These are phyloP conservation scores for Andrena trimmerana DNA, from an alignment of 2,888 invertebrate genomes.

Conservation along the genomic window DNA sequence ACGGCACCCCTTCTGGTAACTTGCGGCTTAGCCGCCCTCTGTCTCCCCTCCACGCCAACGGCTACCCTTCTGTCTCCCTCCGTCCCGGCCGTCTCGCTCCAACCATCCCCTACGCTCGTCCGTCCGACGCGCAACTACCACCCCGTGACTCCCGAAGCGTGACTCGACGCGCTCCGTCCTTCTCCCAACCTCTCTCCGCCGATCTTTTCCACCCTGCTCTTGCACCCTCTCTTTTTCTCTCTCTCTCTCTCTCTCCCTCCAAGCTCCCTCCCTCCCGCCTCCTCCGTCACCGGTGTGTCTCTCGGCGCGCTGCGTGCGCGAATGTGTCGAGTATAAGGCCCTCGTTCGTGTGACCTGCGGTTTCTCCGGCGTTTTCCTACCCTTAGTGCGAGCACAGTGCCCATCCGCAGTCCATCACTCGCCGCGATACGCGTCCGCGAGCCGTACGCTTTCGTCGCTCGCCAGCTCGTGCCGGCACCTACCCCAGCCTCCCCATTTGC, in stretches of 20 bases:
- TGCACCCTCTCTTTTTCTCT: constrained; percentile 32
- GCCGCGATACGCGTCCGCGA: constrained; percentile 59
- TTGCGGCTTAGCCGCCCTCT: constrained; percentile 71
- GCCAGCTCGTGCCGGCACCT: background rate
- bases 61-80: constrained; percentile 47
- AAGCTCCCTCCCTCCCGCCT: constrained; percentile 21
- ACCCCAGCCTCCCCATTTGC: background rate
- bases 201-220: constrained; percentile 30
- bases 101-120: constrained; percentile 46
- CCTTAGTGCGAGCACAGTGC: constrained; percentile 78
- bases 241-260: constrained; percentile 12
- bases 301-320: constrained; percentile 58
- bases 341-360: constrained; percentile 80
- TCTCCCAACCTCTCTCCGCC: constrained; percentile 23
- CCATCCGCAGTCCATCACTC: constrained; percentile 77
- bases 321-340: constrained; percentile 69
- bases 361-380: constrained; percentile 79
- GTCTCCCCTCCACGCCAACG: constrained; percentile 39
- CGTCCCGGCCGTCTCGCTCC: constrained; percentile 31
- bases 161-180: constrained; percentile 47
- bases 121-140: constrained; percentile 68
- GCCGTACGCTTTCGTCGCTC: constrained; percentile 17
- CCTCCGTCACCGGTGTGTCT: constrained; percentile 30
- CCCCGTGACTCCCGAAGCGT: constrained; percentile 66
- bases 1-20: constrained; percentile 66